phyloP scores from a whole-genome alignment of 1,140 invertebrate genomes.

The Dermatophagoides farinae region DNA sequence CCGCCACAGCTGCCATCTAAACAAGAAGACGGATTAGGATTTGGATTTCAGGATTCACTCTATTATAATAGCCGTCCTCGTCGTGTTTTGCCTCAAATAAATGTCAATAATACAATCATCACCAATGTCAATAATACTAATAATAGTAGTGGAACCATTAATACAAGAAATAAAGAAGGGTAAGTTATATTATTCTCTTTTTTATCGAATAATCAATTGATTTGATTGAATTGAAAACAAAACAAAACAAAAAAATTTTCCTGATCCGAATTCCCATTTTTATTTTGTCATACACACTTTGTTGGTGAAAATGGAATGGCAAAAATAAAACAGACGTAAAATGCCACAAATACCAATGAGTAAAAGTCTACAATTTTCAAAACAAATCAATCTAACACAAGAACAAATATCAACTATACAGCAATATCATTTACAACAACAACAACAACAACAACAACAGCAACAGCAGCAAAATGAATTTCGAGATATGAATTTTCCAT shows the following conservation, averaged over 20 bases:
- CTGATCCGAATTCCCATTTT: neutral
- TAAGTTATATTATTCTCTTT: neutral
- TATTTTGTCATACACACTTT: too few relatives aligned
- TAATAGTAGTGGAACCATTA: too few relatives aligned
- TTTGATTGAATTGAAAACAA: too few relatives aligned
- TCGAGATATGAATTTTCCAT: too few relatives aligned
- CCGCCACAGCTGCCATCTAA: too few relatives aligned
- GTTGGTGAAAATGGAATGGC: too few relatives aligned
- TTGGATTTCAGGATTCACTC: constrained; percentile 7
- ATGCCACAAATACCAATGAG: neutral
- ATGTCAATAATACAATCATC: neutral
- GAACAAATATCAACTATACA: neutral
- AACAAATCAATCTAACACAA: neutral
- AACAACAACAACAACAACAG: neutral
- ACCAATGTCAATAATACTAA: too few relatives aligned
- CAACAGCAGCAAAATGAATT: neutral
- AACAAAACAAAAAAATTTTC: too few relatives aligned
- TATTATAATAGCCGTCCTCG: constrained; percentile 14
- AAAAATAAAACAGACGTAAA: neutral
- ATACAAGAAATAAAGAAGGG: neutral
- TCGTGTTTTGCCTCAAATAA: constrained; percentile 11
- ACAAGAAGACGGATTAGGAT: neutral
- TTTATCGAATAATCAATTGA: neutral
- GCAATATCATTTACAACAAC: neutral
- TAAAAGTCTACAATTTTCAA: neutral